Base-by-base conservation (phyloP, 1,140 invertebrate genomes). In the Drosophila biarmipes region DNA sequence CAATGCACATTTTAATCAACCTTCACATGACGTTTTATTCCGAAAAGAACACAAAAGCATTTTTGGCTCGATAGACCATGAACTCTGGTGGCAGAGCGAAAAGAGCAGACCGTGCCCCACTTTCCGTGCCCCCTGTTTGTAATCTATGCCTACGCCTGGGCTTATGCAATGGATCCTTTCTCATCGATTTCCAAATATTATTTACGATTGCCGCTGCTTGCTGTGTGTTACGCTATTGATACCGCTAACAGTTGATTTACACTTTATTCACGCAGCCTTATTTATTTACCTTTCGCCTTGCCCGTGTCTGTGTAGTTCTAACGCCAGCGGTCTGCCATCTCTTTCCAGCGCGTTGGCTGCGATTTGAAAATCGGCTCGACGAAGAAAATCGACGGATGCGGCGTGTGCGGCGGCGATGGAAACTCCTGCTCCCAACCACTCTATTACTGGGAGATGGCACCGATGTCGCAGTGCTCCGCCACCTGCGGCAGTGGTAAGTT, bases 401-500 rank as follows among this genome's bases (percentile, higher is more conserved):
- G 97, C 2, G 95, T 98, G 17, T 98, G 97, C 87, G 97, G 97
- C 6, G 97, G 97, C 35, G 96, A 98, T 91, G 97, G 97, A 45
- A 95, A 95, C 54, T 95, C 95, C 46, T 97, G 97, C 92, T 94
- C 94, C 2, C 94, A 95, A 76, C 95, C 95, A 46, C 92, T 96
- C 48, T 98, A 97, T 93, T 95, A 96, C 76, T 98, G 98, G 97
- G 94, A 95, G 58, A 94, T 96, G 48, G 95, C 96, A 45, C 95
- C 96, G 54, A 95, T 95, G 71, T 96, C 96, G 4, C 93, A 96
- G 37, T 99, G 98, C 92, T 97, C 97, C 14, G 95, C 95, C 58
- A 96, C 96, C 45, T 98, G 98, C 93, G 97, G 98, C 66, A 97
- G 97, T 94, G 98, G 97, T 98, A 93, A 94, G 94, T 91, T 80